phyloP scores from a whole-genome alignment of 2,797 vertebrate species.

The Morelia viridis region DNA sequence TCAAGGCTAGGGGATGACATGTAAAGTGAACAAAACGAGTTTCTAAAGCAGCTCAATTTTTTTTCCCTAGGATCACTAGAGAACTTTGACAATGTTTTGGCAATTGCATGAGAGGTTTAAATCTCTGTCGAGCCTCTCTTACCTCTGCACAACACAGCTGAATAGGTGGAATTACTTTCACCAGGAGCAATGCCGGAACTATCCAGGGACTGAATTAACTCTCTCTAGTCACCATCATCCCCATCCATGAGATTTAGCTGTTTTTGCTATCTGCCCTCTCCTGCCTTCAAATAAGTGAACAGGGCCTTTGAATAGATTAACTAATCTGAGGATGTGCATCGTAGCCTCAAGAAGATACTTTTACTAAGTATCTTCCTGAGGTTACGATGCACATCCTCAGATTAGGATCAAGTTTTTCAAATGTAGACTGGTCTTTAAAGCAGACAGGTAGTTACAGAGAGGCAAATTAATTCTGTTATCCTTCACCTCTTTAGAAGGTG shows the following conservation, averaged over 20 bases:
- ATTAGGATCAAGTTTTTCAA: neutral
- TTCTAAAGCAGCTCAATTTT: neutral
- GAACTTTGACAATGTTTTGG: neutral
- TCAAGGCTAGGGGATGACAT: neutral
- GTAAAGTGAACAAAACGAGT: neutral
- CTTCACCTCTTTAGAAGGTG: constrained; percentile 61
- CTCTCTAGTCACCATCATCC: neutral
- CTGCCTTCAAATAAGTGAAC: neutral
- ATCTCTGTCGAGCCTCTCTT: neutral
- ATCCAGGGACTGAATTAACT: neutral
- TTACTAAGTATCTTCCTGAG: neutral
- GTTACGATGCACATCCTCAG: neutral
- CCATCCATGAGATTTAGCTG: neutral
- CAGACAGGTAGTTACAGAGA: neutral
- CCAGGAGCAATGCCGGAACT: neutral
- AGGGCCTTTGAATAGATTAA: neutral
- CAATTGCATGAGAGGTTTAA: neutral
- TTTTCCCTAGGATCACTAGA: neutral
- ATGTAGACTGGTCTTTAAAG: neutral
- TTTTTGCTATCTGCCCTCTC: neutral
- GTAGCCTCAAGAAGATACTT: too few relatives aligned
- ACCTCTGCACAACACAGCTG: neutral
- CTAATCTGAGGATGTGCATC: neutral
- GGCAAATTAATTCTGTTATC: neutral
- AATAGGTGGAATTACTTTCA: neutral